Evolutionary conservation across 1,140 invertebrate genomes (phyloP).

Genomic region (Drosophila tani): DNA sequence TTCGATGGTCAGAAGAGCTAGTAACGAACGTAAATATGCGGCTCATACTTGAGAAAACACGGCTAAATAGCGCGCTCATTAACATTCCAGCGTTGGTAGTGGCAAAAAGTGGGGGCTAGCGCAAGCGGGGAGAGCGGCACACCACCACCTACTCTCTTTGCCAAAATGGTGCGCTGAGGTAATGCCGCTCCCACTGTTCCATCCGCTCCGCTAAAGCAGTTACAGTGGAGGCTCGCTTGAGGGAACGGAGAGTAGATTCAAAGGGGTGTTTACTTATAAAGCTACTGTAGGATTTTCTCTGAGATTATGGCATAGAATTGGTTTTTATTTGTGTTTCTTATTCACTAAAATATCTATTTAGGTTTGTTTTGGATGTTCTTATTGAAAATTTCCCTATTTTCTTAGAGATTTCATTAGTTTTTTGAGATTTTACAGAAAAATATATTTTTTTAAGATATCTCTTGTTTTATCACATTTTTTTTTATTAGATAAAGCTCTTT

Average conservation of each 20-base stretch:
- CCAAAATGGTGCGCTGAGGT: constrained; percentile 81
- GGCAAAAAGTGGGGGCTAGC: constrained; percentile 5
- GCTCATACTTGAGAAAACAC: constrained; percentile 43
- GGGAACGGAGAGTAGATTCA: too few species aligned
- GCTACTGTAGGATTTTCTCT: not conserved
- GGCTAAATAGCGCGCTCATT: constrained; percentile 72
- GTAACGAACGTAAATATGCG: constrained; percentile 23
- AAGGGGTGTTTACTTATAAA: not conserved
- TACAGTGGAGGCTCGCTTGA: not conserved
- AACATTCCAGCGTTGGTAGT: constrained; percentile 69
- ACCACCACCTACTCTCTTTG: constrained; percentile 76
- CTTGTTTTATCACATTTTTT: too few species aligned
- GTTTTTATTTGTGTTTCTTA: not conserved
- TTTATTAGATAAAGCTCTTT: too few species aligned
- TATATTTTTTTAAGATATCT: too few species aligned
- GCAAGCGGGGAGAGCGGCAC: constrained; percentile 1
- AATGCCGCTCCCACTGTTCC: constrained; percentile 57
- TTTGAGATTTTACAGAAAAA: too few species aligned
- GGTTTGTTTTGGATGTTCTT: not conserved
- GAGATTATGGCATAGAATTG: not conserved
- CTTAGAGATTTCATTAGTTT: not conserved
- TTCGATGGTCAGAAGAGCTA: constrained; percentile 14
- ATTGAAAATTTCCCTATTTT: not conserved
- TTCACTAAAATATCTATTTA: not conserved
- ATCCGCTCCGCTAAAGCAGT: constrained; percentile 16